These are phyloP conservation scores for Eulemur rufifrons DNA, from an alignment of 2,113 vertebrate species.

Conservation along the genomic window DNA sequence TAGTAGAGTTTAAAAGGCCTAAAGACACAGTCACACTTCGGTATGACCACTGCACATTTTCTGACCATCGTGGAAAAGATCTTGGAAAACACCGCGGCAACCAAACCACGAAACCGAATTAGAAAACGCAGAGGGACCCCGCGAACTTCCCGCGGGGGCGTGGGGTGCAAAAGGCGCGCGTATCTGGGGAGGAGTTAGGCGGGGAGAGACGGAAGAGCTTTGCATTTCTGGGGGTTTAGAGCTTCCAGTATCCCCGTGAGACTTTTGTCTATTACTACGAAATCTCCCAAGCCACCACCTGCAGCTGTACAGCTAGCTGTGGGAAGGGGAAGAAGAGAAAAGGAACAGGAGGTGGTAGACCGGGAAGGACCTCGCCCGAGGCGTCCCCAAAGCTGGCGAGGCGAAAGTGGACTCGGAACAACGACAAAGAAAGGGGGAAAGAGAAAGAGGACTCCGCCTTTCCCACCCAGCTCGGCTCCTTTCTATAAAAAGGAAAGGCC, in stretches of 20 bases:
- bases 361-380: background rate
- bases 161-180: too few relatives aligned
- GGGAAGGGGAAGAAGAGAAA: background rate
- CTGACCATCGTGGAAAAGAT: background rate
- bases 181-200: background rate
- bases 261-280: background rate
- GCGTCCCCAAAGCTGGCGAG: background rate
- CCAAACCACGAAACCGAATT: background rate
- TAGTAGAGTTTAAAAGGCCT: background rate
- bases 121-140: background rate
- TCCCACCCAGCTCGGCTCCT: background rate
- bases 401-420: background rate
- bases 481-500: slow-evolving; percentile 15
- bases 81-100: background rate
- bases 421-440: slow-evolving; percentile 39
- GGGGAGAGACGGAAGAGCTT: background rate
- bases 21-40: background rate
- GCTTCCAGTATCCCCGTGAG: background rate
- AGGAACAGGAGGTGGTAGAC: background rate
- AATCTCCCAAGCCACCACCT: slow-evolving; percentile 31
- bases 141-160: background rate
- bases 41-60: background rate
- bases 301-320: background rate
- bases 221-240: background rate
- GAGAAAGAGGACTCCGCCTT: slow-evolving; percentile 42